These are phyloP conservation scores for Oryctes rhinoceros DNA, from an alignment of 1,140 invertebrate species.

Conservation along the genomic window DNA sequence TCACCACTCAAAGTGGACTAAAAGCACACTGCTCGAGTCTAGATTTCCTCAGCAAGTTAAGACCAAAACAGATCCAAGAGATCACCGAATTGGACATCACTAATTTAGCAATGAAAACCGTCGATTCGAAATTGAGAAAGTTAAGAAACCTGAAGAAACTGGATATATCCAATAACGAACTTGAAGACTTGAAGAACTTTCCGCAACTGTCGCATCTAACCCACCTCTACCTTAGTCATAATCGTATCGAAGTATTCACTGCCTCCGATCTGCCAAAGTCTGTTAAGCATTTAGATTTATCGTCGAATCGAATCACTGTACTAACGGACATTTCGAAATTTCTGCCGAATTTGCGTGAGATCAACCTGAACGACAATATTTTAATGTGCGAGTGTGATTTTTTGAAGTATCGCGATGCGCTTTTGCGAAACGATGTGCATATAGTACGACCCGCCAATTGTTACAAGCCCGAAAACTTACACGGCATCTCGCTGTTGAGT, in stretches of 20 bases:
- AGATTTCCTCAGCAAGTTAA: conserved; percentile 37
- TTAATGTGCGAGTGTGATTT: conserved; percentile 45
- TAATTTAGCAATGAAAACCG: neutral
- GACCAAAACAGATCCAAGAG: conserved; percentile 8
- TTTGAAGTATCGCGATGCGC: conserved; percentile 19
- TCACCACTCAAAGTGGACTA: neutral
- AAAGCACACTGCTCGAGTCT: conserved; percentile 41
- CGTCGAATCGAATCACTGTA: conserved; percentile 64
- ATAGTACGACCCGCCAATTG: conserved; percentile 34
- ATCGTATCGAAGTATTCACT: conserved; percentile 64
- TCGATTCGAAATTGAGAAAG: conserved; percentile 59
- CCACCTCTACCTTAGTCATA: conserved; percentile 66
- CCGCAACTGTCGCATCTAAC: conserved; percentile 65
- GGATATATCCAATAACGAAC: conserved; percentile 67
- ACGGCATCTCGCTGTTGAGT: neutral
- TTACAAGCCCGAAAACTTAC: conserved; percentile 37
- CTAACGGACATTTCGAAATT: conserved; percentile 37
- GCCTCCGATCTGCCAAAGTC: conserved; percentile 64
- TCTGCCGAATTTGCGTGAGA: conserved; percentile 36
- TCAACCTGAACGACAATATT: conserved; percentile 44
- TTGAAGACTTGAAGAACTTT: conserved; percentile 66
- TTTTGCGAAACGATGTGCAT: conserved; percentile 20
- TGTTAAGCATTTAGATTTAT: conserved; percentile 68
- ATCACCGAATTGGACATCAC: conserved; percentile 8
- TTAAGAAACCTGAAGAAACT: conserved; percentile 66